A percentile compares a stretch with the other conserved stretches of the same genome.
Evolutionary conservation across 2,797 vertebrate species (phyloP).

Genomic region (Rhinogobio ventralis): DNA sequence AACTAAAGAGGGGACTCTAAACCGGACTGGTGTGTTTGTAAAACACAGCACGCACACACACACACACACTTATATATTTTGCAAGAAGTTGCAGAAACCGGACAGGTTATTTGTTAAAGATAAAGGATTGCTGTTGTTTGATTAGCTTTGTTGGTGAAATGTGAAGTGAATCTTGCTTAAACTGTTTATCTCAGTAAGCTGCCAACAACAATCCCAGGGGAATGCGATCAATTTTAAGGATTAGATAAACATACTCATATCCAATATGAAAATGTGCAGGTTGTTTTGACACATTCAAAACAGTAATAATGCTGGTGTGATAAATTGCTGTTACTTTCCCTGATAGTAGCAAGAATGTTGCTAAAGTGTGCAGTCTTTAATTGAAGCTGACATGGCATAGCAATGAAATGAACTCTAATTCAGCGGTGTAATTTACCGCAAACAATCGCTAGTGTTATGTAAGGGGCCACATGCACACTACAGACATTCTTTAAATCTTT

Average conservation of each 20-base stretch:
- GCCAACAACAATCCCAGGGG: background rate
- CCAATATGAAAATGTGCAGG: background rate
- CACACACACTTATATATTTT: background rate
- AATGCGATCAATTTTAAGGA: conserved; percentile 7
- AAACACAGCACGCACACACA: background rate
- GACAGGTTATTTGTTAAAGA: background rate
- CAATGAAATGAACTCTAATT: conserved; percentile 50
- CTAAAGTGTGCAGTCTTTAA: conserved; percentile 50
- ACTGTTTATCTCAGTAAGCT: conserved; percentile 28
- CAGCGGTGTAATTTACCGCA: conserved; percentile 51
- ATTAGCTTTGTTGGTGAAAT: background rate
- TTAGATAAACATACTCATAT: conserved; percentile 2
- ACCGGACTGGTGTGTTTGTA: conserved; percentile 36
- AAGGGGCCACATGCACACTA: conserved; percentile 44
- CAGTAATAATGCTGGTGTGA: background rate
- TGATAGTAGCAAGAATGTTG: conserved; percentile 18
- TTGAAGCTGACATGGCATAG: conserved; percentile 35
- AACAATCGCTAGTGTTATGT: conserved; percentile 57
- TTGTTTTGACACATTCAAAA: background rate
- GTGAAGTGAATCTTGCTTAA: background rate
- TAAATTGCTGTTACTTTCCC: background rate
- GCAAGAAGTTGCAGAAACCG: conserved; percentile 1
- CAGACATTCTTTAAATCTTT: conserved; percentile 38
- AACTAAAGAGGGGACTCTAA: conserved; percentile 12
- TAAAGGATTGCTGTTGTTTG: conserved; percentile 4